Percentiles rank a stretch among this genome's conserved stretches.
These are phyloP conservation scores for Microcebus griseorufus DNA, from an alignment of 2,113 vertebrate genomes.

Conservation along the genomic window DNA sequence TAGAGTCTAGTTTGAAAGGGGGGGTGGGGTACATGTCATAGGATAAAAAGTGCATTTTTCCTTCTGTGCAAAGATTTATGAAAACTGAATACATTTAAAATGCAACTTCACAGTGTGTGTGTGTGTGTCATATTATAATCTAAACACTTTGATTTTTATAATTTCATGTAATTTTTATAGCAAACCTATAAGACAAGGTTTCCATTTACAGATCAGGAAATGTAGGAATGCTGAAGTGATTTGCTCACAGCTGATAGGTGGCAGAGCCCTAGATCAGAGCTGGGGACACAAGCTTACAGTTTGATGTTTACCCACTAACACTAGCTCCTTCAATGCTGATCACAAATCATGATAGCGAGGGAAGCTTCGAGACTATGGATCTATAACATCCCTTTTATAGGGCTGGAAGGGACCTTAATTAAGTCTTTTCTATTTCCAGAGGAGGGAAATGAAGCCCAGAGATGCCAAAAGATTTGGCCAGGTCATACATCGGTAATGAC, in stretches of 20 bases:
- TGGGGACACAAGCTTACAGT: background rate
- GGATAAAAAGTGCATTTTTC: background rate
- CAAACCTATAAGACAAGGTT: background rate
- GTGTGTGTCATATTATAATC: background rate
- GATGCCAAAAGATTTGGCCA: background rate
- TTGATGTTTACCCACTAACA: background rate
- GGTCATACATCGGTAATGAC: background rate
- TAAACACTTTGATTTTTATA: background rate
- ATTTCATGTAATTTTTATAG: background rate
- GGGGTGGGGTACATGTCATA: background rate
- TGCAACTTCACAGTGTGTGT: background rate
- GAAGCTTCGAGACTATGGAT: background rate
- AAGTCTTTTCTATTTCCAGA: background rate
- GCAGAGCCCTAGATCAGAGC: background rate
- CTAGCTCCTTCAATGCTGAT: background rate
- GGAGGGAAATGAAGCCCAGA: background rate
- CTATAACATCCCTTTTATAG: background rate
- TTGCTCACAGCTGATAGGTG: background rate
- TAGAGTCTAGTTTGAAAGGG: background rate
- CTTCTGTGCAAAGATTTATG: background rate
- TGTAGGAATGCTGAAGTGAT: background rate
- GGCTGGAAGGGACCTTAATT: background rate
- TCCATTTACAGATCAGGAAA: background rate
- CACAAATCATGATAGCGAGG: background rate
- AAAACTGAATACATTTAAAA: background rate